Evolutionary conservation across 2,113 vertebrate species (phyloP), one percentile per base, ranked within the genome.

Genomic region (Ciconia boyciana): DNA sequence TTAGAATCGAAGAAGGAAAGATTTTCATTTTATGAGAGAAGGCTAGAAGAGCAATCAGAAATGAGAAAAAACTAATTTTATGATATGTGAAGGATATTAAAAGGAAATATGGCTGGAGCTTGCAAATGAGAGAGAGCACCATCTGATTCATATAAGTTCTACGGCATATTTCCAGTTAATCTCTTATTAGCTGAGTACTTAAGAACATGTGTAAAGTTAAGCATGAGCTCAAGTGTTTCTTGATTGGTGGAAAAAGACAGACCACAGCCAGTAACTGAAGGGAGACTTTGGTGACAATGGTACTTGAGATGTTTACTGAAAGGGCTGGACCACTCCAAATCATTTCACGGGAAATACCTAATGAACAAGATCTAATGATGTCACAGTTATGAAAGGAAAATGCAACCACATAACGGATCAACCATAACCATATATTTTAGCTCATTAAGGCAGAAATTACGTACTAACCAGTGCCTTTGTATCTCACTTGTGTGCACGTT

Each of bases 211-310:
- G 7, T 57, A 41, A 77, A 81, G 8, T 44, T 39, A 57, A 74
- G 24, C 2, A 6, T 15, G 17, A 70, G 32, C 13, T 60, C 24
- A 43, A n/a, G 20, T 13, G 8, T 41, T 41, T 57, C 13, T 29
- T 48, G 28, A n/a, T 39, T 36, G 16, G 6, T 29, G 7, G 29
- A 57, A 57, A 58, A 81, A 78, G 24, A 22, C 20, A 46, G 21
- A 70, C 6, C 11, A 29, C n/a, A 66, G 21, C 15, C 41, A 51
- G n/a, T 65, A 66, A 70, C 32, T 32, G 25, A 54, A 64, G 15
- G 9, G 22, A 70, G 7, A 31, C 20, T 36, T 31, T 0, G 0
- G 20, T 46, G 36, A 15, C 20, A 76, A 32, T 2, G 18, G 28
- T 28, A 24, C 25, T 55, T 44, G 22, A 64, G 26, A 36, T 13